phyloP scores from a whole-genome alignment of 1,140 invertebrate species.

The Mylabris phalerata region DNA sequence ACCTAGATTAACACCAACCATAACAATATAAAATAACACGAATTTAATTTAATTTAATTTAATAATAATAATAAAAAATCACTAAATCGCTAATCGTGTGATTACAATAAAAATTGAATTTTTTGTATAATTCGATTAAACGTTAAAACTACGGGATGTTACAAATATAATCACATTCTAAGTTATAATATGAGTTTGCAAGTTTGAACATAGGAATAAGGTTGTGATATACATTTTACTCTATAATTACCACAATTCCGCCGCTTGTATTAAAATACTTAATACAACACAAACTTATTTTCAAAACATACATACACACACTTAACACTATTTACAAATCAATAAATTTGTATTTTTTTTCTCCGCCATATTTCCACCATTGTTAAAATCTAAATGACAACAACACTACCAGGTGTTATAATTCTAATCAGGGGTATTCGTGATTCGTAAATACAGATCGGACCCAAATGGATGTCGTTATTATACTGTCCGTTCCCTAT shows the following conservation, averaged over 20 bases:
- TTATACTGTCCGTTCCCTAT: too few relatives aligned
- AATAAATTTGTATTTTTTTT: too few relatives aligned
- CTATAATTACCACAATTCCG: slow-evolving; percentile 15
- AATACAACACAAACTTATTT: neutral
- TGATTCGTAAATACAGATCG: too few relatives aligned
- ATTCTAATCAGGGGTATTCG: too few relatives aligned
- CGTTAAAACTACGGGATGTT: neutral
- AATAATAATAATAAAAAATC: neutral
- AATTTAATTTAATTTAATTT: neutral
- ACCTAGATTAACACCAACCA: neutral
- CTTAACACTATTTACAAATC: too few relatives aligned
- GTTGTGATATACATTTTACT: slow-evolving; percentile 14
- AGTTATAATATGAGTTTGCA: slow-evolving; percentile 8
- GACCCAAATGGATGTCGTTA: too few relatives aligned
- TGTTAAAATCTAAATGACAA: too few relatives aligned
- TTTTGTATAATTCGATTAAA: neutral
- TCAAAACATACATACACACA: too few relatives aligned
- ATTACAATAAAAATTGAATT: neutral
- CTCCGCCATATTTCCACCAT: too few relatives aligned
- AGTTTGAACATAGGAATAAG: slow-evolving; percentile 11
- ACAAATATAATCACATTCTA: slow-evolving; percentile 8
- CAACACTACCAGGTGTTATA: too few relatives aligned
- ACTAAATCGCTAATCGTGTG: neutral
- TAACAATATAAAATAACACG: neutral
- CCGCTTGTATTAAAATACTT: slow-evolving; percentile 13